Percentiles rank a stretch among this genome's conserved stretches.
Evolutionary conservation across 2,888 invertebrate genomes (phyloP).

Genomic region (Boloria selene): DNA sequence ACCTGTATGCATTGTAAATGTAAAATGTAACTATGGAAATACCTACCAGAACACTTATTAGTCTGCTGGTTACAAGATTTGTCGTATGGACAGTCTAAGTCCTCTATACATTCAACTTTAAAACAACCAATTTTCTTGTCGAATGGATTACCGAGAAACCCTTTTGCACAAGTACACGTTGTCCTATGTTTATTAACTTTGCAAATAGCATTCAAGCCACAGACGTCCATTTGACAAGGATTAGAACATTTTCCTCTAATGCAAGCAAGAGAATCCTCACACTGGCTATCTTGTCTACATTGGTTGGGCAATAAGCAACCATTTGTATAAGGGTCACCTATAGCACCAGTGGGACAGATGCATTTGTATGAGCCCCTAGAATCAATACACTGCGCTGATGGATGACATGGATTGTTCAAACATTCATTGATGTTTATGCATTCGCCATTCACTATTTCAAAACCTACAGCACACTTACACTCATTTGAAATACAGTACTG

Average conservation of each 20-base stretch:
- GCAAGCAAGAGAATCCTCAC: constrained; percentile 89
- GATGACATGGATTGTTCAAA: constrained; percentile 88
- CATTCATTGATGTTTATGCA: constrained; percentile 94
- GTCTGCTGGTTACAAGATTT: constrained; percentile 88
- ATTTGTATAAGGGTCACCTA: constrained; percentile 85
- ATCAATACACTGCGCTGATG: constrained; percentile 90
- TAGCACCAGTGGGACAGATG: constrained; percentile 88
- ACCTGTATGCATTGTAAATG: constrained; percentile 13
- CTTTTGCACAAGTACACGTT: constrained; percentile 89
- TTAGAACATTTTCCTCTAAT: constrained; percentile 89
- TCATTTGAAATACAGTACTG: constrained; percentile 89
- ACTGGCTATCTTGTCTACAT: constrained; percentile 88
- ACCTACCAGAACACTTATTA: constrained; percentile 90
- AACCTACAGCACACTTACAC: constrained; percentile 91
- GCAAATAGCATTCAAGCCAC: constrained; percentile 90
- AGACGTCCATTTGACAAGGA: constrained; percentile 87
- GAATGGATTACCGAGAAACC: constrained; percentile 91
- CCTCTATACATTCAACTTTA: constrained; percentile 92
- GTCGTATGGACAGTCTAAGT: constrained; percentile 88
- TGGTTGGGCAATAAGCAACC: constrained; percentile 91
- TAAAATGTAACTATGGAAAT: constrained; percentile 4
- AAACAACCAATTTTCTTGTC: constrained; percentile 91
- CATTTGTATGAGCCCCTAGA: constrained; percentile 91
- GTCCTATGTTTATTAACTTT: constrained; percentile 87
- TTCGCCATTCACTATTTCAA: constrained; percentile 86